Conservation (phyloP, 64 coral and sea anemone species). For the Stichodactyla mertensii region DNA sequence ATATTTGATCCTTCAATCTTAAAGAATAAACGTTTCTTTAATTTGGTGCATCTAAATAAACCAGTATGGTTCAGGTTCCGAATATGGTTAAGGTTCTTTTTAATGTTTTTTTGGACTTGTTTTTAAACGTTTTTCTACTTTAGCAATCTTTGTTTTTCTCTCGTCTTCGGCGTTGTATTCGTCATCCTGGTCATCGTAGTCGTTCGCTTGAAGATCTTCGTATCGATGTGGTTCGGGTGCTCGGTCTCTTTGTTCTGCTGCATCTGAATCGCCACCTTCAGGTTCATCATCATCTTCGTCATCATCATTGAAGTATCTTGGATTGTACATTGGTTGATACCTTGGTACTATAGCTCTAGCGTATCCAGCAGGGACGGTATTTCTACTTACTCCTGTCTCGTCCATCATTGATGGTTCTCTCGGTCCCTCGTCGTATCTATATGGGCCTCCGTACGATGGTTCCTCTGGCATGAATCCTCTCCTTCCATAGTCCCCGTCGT, state of each 20-base stretch:
- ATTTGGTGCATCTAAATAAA: not conserved
- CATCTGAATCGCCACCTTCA: not conserved
- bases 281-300: slow-evolving; percentile 29
- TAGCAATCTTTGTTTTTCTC: slow-evolving; percentile 83
- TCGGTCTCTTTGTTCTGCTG: slow-evolving; percentile 9
- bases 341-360: not conserved
- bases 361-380: slow-evolving; percentile 42
- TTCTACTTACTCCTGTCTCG: slow-evolving; percentile 37
- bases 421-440: not conserved
- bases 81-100: not conserved
- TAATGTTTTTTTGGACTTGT: not conserved
- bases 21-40: not conserved
- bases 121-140: not conserved
- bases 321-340: slow-evolving; percentile 15
- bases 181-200: slow-evolving; percentile 63
- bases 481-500: slow-evolving; percentile 22
- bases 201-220: slow-evolving; percentile 26
- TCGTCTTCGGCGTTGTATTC: slow-evolving; percentile 55
- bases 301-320: slow-evolving; percentile 37
- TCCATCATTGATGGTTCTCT: slow-evolving; percentile 34
- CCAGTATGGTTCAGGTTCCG: not conserved
- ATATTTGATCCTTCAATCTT: too few species aligned
- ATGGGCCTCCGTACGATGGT: not conserved
- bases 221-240: slow-evolving; percentile 12
- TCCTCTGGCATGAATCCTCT: slow-evolving; percentile 24